Conservation (phyloP, 2,797 vertebrate genomes). For the Lepus oiostolus region DNA sequence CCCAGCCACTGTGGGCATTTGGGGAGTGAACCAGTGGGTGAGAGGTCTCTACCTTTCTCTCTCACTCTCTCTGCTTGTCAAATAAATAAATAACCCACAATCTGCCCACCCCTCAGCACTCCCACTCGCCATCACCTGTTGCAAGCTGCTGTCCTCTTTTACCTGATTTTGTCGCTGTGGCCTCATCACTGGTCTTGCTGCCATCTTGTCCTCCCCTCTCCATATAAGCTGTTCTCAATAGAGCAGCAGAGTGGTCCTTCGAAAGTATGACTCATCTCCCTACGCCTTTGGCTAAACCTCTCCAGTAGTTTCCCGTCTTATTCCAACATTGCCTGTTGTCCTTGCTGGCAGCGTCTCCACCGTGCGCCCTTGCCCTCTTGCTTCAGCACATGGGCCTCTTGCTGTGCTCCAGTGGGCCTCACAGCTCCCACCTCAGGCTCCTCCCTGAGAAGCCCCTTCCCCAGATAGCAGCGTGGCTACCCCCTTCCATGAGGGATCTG, state of each 20-base stretch:
- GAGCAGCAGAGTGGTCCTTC: not conserved
- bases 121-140: accelerated
- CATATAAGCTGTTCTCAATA: not conserved
- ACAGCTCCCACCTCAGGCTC: not conserved
- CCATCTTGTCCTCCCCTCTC: not conserved
- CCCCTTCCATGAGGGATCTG: not conserved
- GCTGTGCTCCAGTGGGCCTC: not conserved
- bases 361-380: accelerated
- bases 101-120: not conserved
- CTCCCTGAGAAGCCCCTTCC: not conserved
- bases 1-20: no score
- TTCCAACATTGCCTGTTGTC: not conserved
- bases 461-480: not conserved
- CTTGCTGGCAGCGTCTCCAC: not conserved
- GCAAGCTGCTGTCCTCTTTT: accelerated
- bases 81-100: no score
- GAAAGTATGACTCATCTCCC: not conserved
- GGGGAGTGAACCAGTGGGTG: no score
- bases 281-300: not conserved
- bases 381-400: not conserved
- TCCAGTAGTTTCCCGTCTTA: not conserved
- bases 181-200: not conserved
- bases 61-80: no score
- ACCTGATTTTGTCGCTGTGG: not conserved
- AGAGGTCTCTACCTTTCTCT: no score